Evolutionary conservation across 1,140 invertebrate species (phyloP), one percentile per base, ranked within the genome.

Genomic region (Pseudomyrmex gracilis): DNA sequence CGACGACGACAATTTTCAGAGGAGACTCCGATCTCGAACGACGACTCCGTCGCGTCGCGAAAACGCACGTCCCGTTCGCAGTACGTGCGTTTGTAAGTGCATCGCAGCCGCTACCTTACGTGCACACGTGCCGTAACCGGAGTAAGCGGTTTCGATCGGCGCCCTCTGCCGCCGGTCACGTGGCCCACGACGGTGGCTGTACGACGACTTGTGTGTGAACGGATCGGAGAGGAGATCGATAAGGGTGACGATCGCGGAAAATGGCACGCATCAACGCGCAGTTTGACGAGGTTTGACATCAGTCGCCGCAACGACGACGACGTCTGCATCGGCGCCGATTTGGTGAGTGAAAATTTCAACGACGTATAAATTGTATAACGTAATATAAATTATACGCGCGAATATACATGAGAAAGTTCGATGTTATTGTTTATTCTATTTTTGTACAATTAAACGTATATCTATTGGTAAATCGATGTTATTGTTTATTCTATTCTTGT

Each of bases 1-100:
- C 57, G n/a, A 9, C 77, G 67, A 58, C 49, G 57, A 60, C 57
- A 17, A 20, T 7, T 17, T 45, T 13, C 9, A 13, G 8, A 34
- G 13, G 7, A 34, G 8, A 17, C 15, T 1, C 9, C 24, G 47
- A 1, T 43, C 5, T 15, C 45, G 73, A 10, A 20, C n/a, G 9
- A 12, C 10, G 1, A 24, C 10, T 20, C 10, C 47, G 60, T 9
- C 57, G 71, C 43, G 43, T 20, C 64, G 58, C 15, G 60, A 45
- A 90, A 87, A 76, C 85, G 85, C 86, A 85, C 73, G 67, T 51
- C 47, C 66, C 47, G 67, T 74, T 51, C 47, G 45, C 20, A 20
- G n/a, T 51, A 51, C 34, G 57, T 34, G 55, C 58, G 63, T 55
- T n/a, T n/a, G 34, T 34, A 0, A 55, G 61, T 73, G 17, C 15